Conservation (phyloP, 2,888 invertebrate species). For the Entomobrya multifasciata region DNA sequence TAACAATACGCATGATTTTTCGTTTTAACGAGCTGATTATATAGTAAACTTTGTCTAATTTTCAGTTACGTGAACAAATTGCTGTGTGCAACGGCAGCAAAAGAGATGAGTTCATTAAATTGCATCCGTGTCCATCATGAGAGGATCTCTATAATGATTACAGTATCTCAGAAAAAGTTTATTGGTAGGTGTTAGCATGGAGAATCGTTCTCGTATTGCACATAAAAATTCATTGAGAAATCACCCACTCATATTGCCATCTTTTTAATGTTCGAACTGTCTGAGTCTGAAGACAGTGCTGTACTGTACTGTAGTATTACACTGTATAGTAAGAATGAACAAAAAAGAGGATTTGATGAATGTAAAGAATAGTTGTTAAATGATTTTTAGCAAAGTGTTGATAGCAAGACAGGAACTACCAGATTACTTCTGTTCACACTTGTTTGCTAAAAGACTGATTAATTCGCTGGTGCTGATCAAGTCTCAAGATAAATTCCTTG, state of each 20-base stretch:
- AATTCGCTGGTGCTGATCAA: constrained; percentile 55
- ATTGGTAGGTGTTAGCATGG: constrained; percentile 7
- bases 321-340: neutral
- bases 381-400: constrained; percentile 39
- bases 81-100: neutral
- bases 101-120: neutral
- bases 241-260: neutral
- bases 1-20: constrained; percentile 26
- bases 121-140: neutral
- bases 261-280: too few relatives aligned
- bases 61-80: constrained; percentile 43
- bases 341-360: constrained; percentile 28
- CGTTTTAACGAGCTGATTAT: constrained; percentile 50
- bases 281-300: too few relatives aligned
- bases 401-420: neutral
- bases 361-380: constrained; percentile 34
- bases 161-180: constrained; percentile 15
- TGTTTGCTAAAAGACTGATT: constrained; percentile 61
- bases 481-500: constrained; percentile 60
- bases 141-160: constrained; percentile 19
- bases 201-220: neutral
- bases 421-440: constrained; percentile 52
- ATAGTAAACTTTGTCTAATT: constrained; percentile 10
- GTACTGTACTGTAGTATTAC: too few relatives aligned
- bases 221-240: neutral